phyloP scores from a whole-genome alignment of 30 jellyfish, hydroid and myxozoan genomes.

The Aurelia sp. region DNA sequence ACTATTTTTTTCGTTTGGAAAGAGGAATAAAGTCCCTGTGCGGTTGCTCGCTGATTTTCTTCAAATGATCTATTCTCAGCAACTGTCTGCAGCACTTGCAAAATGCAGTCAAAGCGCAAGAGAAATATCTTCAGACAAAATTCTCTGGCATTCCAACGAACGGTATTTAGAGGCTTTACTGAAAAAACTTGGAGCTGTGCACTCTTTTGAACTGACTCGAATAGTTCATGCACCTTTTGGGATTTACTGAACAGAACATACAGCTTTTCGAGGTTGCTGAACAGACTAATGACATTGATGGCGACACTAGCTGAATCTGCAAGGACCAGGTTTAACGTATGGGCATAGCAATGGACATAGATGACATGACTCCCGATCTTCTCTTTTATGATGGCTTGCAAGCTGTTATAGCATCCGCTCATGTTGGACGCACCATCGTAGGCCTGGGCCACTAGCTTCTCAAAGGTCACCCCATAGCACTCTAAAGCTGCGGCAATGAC shows the following conservation, averaged over 20 bases:
- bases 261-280: not conserved
- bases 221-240: slow-evolving; percentile 1
- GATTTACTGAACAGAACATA: not conserved
- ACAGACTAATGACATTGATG: not conserved
- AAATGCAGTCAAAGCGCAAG: slow-evolving; percentile 1
- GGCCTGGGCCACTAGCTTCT: no score
- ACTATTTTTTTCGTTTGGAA: slow-evolving; percentile 16
- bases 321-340: slow-evolving; percentile 21
- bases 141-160: no score
- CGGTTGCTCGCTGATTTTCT: not conserved
- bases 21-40: not conserved
- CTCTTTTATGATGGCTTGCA: slow-evolving; percentile 19
- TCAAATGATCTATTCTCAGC: not conserved
- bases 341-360: slow-evolving; percentile 32
- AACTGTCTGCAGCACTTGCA: slow-evolving; percentile 21
- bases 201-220: not conserved
- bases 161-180: slow-evolving; percentile 10
- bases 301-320: slow-evolving; percentile 18
- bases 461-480: no score
- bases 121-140: slow-evolving; percentile 3
- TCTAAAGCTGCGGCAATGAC: no score
- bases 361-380: slow-evolving; percentile 9
- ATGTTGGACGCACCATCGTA: no score
- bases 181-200: not conserved
- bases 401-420: no score